Conservation (phyloP, 2,113 vertebrate genomes). For the Gasterosteus aculeatus region DNA sequence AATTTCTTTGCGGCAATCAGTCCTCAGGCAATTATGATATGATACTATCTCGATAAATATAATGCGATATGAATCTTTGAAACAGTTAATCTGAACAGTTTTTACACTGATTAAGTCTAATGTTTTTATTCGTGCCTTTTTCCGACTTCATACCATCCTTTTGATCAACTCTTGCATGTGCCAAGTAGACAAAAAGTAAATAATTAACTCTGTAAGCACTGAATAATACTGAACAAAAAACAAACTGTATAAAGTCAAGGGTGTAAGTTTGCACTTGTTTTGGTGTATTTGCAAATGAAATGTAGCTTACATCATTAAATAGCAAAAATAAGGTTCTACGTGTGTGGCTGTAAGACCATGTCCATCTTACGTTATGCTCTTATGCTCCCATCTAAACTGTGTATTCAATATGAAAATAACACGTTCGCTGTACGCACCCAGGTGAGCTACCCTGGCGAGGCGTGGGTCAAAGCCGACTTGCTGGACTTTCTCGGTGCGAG, state of each 20-base stretch:
- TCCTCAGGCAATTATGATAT: background rate
- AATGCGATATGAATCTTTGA: constrained; percentile 18
- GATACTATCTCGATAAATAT: constrained; percentile 7
- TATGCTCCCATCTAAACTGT: background rate
- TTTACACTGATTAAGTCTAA: background rate
- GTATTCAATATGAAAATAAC: background rate
- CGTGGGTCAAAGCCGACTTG: constrained; percentile 92
- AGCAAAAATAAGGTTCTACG: background rate
- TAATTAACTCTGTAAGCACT: background rate
- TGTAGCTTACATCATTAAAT: background rate
- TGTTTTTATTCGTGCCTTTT: background rate
- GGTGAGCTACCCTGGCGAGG: constrained; percentile 85
- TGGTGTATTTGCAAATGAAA: background rate
- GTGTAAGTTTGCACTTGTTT: background rate
- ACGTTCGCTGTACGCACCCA: constrained; percentile 80
- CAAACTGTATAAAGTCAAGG: background rate
- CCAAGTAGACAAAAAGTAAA: background rate
- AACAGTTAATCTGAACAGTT: background rate
- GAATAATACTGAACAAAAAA: background rate
- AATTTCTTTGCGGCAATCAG: background rate
- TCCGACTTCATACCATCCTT: background rate
- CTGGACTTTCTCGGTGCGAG: constrained; percentile 87
- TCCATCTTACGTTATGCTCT: background rate
- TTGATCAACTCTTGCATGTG: background rate
- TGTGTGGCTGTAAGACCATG: background rate